Conservation (phyloP, 2,113 vertebrate genomes). For the Rattus norvegicus region GRCr8 NC_086039.1:116215501-116216000, state of each 20-base stretch:
- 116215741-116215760: conserved; percentile 10
- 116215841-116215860: background rate
- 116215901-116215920: background rate
- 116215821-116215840: background rate
- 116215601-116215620: too few relatives aligned
- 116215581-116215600: too few relatives aligned
- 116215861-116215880: background rate
- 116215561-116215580: too few relatives aligned
- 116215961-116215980: background rate
- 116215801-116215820: background rate
- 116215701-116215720: background rate
- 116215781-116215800: background rate
- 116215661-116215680: conserved; percentile 28
- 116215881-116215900: background rate
- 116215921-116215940: background rate
- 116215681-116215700: background rate
- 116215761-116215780: background rate
- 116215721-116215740: background rate
- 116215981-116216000: background rate
- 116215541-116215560: background rate
- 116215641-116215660: background rate
- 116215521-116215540: background rate
- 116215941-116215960: background rate
- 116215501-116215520: conserved; percentile 11
- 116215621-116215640: conserved; percentile 16